Conservation (phyloP, 2,797 vertebrate genomes). For the Anguilla obscura region DNA sequence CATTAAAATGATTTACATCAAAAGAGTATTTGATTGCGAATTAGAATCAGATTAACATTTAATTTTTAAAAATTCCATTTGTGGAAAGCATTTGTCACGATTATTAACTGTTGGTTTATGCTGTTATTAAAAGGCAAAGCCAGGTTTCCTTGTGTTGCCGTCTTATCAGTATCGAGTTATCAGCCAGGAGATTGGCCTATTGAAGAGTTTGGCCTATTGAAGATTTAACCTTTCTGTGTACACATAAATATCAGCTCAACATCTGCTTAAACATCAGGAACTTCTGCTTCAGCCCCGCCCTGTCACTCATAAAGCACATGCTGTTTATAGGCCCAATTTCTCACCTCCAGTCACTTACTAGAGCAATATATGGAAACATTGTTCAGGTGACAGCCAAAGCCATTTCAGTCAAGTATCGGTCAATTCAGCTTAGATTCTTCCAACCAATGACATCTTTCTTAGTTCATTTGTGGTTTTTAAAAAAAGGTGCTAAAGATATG, state of each 20-base stretch:
- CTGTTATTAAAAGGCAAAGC: too few species aligned
- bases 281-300: neutral
- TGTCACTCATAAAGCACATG: neutral
- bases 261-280: neutral
- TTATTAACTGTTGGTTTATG: too few species aligned
- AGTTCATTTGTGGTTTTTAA: too few species aligned
- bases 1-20: neutral
- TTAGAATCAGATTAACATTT: neutral
- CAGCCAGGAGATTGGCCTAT: too few species aligned
- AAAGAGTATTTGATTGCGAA: neutral
- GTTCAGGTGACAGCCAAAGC: neutral
- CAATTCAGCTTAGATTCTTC: too few species aligned
- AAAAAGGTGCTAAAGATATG: too few species aligned
- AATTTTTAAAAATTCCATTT: too few species aligned
- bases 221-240: neutral
- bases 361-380: neutral
- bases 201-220: neutral
- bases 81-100: too few species aligned
- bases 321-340: too few species aligned
- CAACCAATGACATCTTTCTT: too few species aligned
- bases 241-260: neutral
- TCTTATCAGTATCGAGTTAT: neutral
- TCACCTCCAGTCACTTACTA: neutral
- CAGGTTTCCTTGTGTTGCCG: too few species aligned
- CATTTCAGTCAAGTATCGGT: neutral